Percentiles rank a stretch among this genome's conserved stretches.
Evolutionary conservation across 2,888 invertebrate species (phyloP).

Genomic region (Clunio marinus): DNA sequence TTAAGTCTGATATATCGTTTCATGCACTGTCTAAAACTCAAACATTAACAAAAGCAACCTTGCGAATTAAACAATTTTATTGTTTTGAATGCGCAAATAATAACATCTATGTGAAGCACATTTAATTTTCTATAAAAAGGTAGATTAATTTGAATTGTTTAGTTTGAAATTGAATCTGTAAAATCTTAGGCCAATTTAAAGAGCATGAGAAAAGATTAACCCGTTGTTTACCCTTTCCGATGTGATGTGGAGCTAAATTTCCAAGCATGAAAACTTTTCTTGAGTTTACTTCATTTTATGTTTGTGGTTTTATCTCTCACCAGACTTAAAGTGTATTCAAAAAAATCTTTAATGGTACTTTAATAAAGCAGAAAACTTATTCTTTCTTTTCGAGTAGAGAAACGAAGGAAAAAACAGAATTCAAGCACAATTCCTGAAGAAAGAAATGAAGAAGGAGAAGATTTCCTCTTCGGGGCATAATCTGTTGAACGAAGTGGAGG

Average conservation of each 20-base stretch:
- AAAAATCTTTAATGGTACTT: constrained; percentile 35
- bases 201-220: too few relatives aligned
- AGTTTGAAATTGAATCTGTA: too few relatives aligned
- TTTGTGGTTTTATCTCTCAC: constrained; percentile 27
- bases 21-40: background rate
- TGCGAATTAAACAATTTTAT: too few relatives aligned
- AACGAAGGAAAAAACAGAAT: background rate
- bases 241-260: too few relatives aligned
- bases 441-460: background rate
- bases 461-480: background rate
- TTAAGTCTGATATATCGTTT: constrained; percentile 4
- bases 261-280: constrained; percentile 6
- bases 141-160: too few relatives aligned
- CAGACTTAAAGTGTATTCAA: constrained; percentile 33
- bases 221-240: too few relatives aligned
- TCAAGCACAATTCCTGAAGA: background rate
- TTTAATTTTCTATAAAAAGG: too few relatives aligned
- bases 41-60: too few relatives aligned
- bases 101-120: too few relatives aligned
- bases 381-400: background rate
- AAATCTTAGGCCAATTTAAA: too few relatives aligned
- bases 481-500: constrained; percentile 26
- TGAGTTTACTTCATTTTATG: constrained; percentile 22
- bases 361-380: constrained; percentile 36
- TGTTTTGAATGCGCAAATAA: constrained; percentile 2